phyloP scores from a whole-genome alignment of 2,888 invertebrate species.

The Gymnoscelis rufifasciata region DNA sequence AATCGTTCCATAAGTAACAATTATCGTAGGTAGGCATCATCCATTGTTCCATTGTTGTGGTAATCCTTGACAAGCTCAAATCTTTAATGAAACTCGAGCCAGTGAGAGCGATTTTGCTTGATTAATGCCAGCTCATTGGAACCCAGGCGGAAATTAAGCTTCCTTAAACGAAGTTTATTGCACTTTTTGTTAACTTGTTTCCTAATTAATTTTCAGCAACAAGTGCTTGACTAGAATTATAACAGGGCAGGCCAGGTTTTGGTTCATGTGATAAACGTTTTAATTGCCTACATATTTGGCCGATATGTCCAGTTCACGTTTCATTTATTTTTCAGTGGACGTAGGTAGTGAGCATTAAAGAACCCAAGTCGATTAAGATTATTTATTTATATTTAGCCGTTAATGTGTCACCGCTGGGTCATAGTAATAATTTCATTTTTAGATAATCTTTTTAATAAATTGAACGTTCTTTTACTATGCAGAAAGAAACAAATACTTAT shows the following conservation, averaged over 20 bases:
- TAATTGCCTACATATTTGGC: too few relatives aligned
- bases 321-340: too few relatives aligned
- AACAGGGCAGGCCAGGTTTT: slow-evolving; percentile 27
- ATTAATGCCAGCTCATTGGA: slow-evolving; percentile 62
- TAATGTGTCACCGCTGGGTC: too few relatives aligned
- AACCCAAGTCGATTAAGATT: too few relatives aligned
- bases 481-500: too few relatives aligned
- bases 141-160: slow-evolving; percentile 63
- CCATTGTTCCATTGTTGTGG: slow-evolving; percentile 41
- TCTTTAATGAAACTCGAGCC: slow-evolving; percentile 56
- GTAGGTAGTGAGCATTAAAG: too few relatives aligned
- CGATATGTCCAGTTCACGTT: too few relatives aligned
- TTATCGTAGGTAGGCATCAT: slow-evolving; percentile 4
- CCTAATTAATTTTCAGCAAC: slow-evolving; percentile 70
- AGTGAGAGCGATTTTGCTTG: slow-evolving; percentile 56
- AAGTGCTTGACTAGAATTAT: slow-evolving; percentile 48
- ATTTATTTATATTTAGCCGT: too few relatives aligned
- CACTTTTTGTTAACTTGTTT: slow-evolving; percentile 71
- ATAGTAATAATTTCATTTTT: too few relatives aligned
- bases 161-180: slow-evolving; percentile 66
- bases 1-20: slow-evolving; percentile 9
- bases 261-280: too few relatives aligned
- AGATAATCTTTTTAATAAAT: too few relatives aligned
- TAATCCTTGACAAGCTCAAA: slow-evolving; percentile 47
- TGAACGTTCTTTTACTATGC: too few relatives aligned